Percentiles rank a stretch among this genome's conserved stretches.
These are phyloP conservation scores for Nothobranchius furzeri DNA, from an alignment of 2,113 vertebrate species.

Conservation along the genomic window DNA sequence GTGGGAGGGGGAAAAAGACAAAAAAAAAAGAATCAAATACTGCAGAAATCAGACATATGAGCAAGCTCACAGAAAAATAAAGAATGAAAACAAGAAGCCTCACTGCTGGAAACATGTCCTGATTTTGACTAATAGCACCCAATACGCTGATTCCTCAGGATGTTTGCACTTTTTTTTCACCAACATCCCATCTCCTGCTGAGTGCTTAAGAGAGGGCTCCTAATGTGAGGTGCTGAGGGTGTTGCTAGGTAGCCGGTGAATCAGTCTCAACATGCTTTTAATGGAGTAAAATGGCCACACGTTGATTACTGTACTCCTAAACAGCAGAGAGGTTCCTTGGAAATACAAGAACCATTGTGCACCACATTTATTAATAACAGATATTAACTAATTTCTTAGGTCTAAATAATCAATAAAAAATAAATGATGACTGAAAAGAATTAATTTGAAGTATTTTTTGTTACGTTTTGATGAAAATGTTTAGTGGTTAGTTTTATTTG, in stretches of 20 bases:
- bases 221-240: slow-evolving; percentile 51
- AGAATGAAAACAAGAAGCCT: slow-evolving; percentile 1
- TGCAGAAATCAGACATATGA: neutral
- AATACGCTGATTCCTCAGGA: slow-evolving; percentile 21
- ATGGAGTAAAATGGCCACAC: slow-evolving; percentile 29
- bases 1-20: slow-evolving; percentile 10
- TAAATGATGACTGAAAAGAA: no score
- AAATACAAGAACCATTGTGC: slow-evolving; percentile 4
- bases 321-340: slow-evolving; percentile 13
- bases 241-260: slow-evolving; percentile 74
- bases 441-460: no score
- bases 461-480: no score
- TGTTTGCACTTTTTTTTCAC: slow-evolving; percentile 30
- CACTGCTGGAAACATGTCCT: slow-evolving; percentile 33
- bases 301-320: slow-evolving; percentile 1
- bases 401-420: no score
- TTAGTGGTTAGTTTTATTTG: no score
- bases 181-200: slow-evolving; percentile 19
- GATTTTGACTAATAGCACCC: slow-evolving; percentile 48
- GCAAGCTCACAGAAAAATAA: neutral
- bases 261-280: slow-evolving; percentile 49
- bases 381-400: no score
- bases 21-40: neutral
- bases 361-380: neutral
- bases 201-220: slow-evolving; percentile 38